Conservation (phyloP, 2,888 invertebrate species). For the Lucinisca nassula region DNA sequence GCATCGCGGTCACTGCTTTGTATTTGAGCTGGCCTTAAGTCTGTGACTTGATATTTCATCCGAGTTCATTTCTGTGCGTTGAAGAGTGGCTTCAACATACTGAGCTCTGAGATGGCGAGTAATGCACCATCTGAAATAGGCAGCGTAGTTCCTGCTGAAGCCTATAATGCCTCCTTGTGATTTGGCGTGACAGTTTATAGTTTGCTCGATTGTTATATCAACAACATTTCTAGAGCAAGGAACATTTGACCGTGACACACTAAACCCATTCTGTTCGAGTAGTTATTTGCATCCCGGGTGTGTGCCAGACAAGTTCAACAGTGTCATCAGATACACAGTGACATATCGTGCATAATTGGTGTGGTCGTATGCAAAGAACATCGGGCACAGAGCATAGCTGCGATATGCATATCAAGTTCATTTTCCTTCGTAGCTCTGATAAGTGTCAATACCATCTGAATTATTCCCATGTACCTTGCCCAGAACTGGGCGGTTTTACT, state of each 20-base stretch:
- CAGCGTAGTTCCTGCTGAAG: slow-evolving; percentile 36
- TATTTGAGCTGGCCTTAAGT: slow-evolving; percentile 19
- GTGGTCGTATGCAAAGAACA: slow-evolving; percentile 57
- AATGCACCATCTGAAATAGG: slow-evolving; percentile 41
- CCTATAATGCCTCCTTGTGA: slow-evolving; percentile 39
- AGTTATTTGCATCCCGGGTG: slow-evolving; percentile 54
- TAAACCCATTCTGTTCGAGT: slow-evolving; percentile 51
- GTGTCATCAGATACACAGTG: slow-evolving; percentile 37
- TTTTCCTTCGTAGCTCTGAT: slow-evolving; percentile 61
- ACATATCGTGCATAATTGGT: slow-evolving; percentile 61
- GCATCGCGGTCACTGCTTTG: slow-evolving; percentile 17
- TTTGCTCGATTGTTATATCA: slow-evolving; percentile 54
- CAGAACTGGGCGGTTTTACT: slow-evolving; percentile 64
- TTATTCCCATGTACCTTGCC: slow-evolving; percentile 50
- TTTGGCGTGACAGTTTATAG: slow-evolving; percentile 5
- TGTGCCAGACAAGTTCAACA: slow-evolving; percentile 35
- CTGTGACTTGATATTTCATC: slow-evolving; percentile 15
- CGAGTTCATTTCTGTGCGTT: neutral
- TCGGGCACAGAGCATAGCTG: slow-evolving; percentile 45
- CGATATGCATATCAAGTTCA: slow-evolving; percentile 44
- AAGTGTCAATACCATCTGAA: slow-evolving; percentile 37
- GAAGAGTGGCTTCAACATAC: slow-evolving; percentile 15
- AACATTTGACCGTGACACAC: slow-evolving; percentile 51
- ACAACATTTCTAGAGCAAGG: slow-evolving; percentile 40
- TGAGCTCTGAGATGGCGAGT: slow-evolving; percentile 23